Conservation (phyloP, 1,140 invertebrate genomes). For the Leptestheria dahalacensis region DNA sequence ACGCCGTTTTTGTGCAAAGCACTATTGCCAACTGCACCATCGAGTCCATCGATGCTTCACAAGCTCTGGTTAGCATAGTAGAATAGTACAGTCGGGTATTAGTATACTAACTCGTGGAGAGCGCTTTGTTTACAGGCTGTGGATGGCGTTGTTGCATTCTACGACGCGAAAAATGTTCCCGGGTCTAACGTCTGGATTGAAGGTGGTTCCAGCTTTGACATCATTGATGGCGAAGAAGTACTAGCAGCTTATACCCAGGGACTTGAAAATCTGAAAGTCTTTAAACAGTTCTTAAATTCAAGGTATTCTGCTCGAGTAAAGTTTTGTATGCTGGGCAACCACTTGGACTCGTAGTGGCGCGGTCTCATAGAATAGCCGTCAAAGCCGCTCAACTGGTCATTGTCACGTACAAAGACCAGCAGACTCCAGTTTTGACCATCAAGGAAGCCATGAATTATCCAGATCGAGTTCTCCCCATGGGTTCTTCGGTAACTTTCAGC, state of each 20-base stretch:
- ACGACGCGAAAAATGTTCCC: conserved; percentile 55
- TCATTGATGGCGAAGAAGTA: not conserved
- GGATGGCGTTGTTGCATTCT: conserved; percentile 52
- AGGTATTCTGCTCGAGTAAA: conserved; percentile 13
- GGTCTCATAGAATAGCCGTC: not conserved
- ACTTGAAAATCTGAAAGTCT: not conserved
- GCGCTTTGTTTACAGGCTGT: conserved; percentile 20
- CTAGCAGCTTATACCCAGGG: not conserved
- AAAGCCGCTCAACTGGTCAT: conserved; percentile 20
- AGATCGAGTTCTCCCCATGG: not conserved
- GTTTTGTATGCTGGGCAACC: conserved; percentile 14
- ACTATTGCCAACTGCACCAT: conserved; percentile 37
- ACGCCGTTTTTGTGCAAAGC: conserved; percentile 44
- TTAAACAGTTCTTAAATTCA: not conserved
- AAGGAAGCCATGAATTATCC: conserved; percentile 2
- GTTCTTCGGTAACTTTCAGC: no score
- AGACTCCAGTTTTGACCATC: conserved; percentile 6
- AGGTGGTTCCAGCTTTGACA: not conserved
- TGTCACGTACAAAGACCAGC: conserved; percentile 13
- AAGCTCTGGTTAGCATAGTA: conserved; percentile 46
- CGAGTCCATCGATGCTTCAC: conserved; percentile 35
- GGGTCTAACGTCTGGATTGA: conserved; percentile 39
- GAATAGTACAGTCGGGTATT: not conserved
- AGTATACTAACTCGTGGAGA: not conserved
- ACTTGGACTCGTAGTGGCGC: conserved; percentile 7